A percentile compares a stretch with the other conserved stretches of the same genome.
phyloP scores from a whole-genome alignment of 2,888 invertebrate species.

The Tipula unca region DNA sequence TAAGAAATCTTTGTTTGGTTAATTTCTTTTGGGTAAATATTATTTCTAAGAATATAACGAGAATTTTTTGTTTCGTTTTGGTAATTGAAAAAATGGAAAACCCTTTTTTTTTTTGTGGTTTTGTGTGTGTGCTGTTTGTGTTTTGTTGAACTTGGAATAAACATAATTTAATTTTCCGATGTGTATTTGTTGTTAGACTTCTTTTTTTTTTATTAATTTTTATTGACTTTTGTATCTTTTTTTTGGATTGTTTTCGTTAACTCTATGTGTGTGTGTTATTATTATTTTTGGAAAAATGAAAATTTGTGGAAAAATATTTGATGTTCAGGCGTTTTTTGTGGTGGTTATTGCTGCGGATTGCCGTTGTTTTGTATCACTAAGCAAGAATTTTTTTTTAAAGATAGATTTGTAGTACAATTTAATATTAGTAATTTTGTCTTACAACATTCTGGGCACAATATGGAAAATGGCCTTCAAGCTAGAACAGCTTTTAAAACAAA shows the following conservation, averaged over 20 bases:
- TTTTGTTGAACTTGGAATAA: constrained; percentile 18
- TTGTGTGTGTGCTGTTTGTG: background rate
- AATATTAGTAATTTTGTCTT: too few relatives aligned
- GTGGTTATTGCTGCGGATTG: background rate
- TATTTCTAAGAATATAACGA: background rate
- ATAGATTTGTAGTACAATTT: too few relatives aligned
- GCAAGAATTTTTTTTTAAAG: too few relatives aligned
- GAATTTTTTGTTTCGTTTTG: background rate
- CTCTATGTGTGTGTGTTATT: background rate
- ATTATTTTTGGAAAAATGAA: background rate
- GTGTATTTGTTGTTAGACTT: background rate
- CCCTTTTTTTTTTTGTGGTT: background rate
- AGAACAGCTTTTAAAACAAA: too few relatives aligned
- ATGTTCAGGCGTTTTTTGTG: background rate
- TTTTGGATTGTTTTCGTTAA: constrained; percentile 3
- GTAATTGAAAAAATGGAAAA: constrained; percentile 8
- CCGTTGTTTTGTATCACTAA: background rate
- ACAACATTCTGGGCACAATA: too few relatives aligned
- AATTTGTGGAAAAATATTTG: constrained; percentile 8
- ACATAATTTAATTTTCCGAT: constrained; percentile 18
- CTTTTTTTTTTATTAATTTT: background rate
- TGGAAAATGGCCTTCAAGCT: too few relatives aligned
- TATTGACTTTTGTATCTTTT: background rate
- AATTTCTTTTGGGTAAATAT: background rate
- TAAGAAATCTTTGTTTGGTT: constrained; percentile 8